Evolutionary conservation across 1,140 invertebrate genomes (phyloP).

Genomic region (Notospermus geniculatus): DNA sequence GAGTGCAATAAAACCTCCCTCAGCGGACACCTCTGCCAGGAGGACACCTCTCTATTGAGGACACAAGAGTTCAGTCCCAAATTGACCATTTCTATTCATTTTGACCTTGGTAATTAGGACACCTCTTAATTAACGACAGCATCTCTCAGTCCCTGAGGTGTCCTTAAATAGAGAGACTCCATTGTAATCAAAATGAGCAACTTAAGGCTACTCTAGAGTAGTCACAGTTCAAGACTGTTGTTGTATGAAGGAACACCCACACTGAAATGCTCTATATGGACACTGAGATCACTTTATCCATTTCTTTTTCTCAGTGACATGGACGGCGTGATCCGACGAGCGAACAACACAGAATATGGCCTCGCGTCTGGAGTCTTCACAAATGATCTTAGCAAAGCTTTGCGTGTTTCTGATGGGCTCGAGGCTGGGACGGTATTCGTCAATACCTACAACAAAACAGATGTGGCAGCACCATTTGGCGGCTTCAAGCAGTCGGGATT

Average conservation of each 20-base stretch:
- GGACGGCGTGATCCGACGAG: constrained; percentile 78
- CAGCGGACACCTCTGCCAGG: too few relatives aligned
- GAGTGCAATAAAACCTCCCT: too few relatives aligned
- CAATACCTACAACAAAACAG: constrained; percentile 96
- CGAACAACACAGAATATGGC: constrained; percentile 85
- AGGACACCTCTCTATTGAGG: too few relatives aligned
- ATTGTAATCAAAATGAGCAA: neutral
- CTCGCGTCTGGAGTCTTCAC: constrained; percentile 92
- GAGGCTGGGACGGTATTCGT: constrained; percentile 94
- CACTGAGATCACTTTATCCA: too few relatives aligned
- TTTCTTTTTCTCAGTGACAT: constrained; percentile 65
- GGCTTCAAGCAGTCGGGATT: constrained; percentile 96
- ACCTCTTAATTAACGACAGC: too few relatives aligned
- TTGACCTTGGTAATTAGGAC: neutral
- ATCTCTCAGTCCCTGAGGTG: too few relatives aligned
- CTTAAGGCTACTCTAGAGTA: neutral
- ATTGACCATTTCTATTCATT: neutral
- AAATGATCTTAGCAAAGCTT: constrained; percentile 79
- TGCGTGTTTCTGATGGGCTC: constrained; percentile 81
- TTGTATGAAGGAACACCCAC: too few relatives aligned
- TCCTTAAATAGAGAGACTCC: neutral
- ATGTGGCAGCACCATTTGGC: constrained; percentile 96
- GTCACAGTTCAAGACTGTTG: neutral
- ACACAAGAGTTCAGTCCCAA: neutral
- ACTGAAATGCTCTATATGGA: too few relatives aligned